Evolutionary conservation across 2,888 invertebrate species (phyloP).

Genomic region (Desoria tigrina): DNA sequence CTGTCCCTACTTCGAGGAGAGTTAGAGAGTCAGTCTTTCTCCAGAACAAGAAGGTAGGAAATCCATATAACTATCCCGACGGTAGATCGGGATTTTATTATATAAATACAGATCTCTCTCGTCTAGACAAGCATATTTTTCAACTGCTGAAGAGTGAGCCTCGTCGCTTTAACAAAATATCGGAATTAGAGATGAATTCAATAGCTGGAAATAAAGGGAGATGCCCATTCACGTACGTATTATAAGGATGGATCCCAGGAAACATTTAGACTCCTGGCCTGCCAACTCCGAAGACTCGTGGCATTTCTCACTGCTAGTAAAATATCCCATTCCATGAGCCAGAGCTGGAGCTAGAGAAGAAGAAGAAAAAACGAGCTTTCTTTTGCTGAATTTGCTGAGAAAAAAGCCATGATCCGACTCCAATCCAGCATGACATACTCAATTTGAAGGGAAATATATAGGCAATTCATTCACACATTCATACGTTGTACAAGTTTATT

Average conservation of each 20-base stretch:
- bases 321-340: not conserved
- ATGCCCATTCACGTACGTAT: no score
- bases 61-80: no score
- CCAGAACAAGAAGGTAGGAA: no score
- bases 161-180: not conserved
- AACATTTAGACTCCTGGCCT: slow-evolving; percentile 6
- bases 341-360: no score
- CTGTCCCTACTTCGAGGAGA: no score
- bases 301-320: slow-evolving; percentile 14
- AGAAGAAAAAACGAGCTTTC: not conserved
- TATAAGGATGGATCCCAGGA: not conserved
- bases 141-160: not conserved
- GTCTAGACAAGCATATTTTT: not conserved
- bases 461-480: slow-evolving; percentile 21
- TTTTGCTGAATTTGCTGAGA: slow-evolving; percentile 10
- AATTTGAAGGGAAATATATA: slow-evolving; percentile 17
- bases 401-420: slow-evolving; percentile 7
- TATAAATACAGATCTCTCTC: no score
- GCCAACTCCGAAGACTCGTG: not conserved
- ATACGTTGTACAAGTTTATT: slow-evolving; percentile 21
- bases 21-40: no score
- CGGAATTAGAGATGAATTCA: no score
- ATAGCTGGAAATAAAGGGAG: not conserved
- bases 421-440: slow-evolving; percentile 20
- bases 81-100: no score